A percentile compares a stretch with the other conserved stretches of the same genome.
These are phyloP conservation scores for Riptortus pedestris DNA, from an alignment of 1,140 invertebrate genomes.

Conservation along the genomic window DNA sequence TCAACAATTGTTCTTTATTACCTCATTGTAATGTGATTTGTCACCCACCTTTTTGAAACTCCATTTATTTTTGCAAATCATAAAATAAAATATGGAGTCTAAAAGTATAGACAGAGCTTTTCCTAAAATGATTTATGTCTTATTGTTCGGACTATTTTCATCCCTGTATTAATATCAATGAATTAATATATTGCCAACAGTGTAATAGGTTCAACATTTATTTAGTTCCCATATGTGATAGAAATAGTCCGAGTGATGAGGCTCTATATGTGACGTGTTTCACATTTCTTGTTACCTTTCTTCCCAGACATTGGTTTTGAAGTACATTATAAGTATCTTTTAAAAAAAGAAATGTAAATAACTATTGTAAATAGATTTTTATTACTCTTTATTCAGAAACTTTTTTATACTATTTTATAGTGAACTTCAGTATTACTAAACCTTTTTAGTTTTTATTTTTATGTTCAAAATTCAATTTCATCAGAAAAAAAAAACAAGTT, in stretches of 20 bases:
- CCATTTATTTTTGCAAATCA: not conserved
- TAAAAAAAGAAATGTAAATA: conserved; percentile 10
- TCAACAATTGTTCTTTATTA: not conserved
- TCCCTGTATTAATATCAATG: not conserved
- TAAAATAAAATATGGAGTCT: too few species aligned
- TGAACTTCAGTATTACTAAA: too few species aligned
- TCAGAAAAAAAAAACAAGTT: too few species aligned
- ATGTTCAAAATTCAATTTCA: too few species aligned
- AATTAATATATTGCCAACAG: not conserved
- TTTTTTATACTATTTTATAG: not conserved
- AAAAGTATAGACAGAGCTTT: too few species aligned
- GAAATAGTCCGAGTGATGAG: conserved; percentile 3
- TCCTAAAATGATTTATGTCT: not conserved
- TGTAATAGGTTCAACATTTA: not conserved
- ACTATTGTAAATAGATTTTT: conserved; percentile 13
- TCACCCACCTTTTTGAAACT: not conserved
- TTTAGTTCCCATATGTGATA: not conserved
- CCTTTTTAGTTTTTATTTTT: too few species aligned
- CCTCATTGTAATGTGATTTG: not conserved
- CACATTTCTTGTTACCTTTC: not conserved
- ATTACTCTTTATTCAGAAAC: not conserved
- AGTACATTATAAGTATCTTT: not conserved
- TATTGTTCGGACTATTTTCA: conserved; percentile 16
- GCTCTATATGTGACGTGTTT: not conserved
- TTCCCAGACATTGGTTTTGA: not conserved